phyloP scores from a whole-genome alignment of 1,140 invertebrate genomes.

The Thalassaphorura encarpata region DNA sequence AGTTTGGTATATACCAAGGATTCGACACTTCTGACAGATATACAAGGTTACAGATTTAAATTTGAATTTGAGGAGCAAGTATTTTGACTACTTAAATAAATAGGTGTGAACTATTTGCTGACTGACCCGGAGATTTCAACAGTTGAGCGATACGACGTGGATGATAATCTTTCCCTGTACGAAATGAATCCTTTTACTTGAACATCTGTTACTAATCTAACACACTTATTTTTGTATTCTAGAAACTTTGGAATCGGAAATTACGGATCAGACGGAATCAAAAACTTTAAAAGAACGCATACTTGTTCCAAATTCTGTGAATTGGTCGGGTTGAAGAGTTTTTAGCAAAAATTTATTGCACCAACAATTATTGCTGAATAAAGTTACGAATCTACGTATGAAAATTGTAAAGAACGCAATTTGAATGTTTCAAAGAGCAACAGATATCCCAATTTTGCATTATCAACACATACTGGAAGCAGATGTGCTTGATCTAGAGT shows the following conservation, averaged over 20 bases:
- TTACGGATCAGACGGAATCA: neutral
- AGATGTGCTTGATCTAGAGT: neutral
- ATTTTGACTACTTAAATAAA: neutral
- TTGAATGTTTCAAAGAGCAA: neutral
- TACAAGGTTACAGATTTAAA: neutral
- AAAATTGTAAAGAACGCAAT: neutral
- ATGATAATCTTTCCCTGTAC: neutral
- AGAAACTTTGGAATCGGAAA: neutral
- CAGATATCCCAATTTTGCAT: neutral
- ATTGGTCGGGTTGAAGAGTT: neutral
- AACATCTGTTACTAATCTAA: neutral
- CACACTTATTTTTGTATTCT: neutral
- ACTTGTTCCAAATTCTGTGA: neutral
- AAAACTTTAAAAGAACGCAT: neutral
- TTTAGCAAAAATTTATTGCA: neutral
- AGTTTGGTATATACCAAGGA: neutral
- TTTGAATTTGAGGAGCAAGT: neutral
- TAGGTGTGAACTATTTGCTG: neutral
- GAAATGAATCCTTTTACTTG: neutral
- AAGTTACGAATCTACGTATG: neutral
- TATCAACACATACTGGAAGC: neutral
- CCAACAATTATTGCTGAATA: neutral
- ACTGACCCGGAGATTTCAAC: neutral
- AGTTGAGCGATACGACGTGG: neutral
- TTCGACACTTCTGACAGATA: neutral